Evolutionary conservation across 2,797 vertebrate species (phyloP).

Genomic region (Pipistrellus pygmaeus): DNA sequence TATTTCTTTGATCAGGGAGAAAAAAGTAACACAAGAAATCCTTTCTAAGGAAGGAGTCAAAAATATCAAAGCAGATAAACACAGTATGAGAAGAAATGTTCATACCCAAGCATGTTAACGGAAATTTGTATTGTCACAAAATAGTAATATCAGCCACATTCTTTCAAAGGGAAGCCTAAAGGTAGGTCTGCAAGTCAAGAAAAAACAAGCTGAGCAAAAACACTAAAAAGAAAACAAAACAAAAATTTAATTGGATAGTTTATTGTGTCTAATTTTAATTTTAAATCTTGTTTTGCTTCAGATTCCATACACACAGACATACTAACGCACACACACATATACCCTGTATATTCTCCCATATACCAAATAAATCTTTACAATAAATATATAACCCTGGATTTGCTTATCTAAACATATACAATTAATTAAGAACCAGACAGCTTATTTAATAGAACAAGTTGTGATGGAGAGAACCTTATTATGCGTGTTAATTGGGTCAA

Average conservation of each 20-base stretch:
- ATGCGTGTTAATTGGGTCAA: background rate
- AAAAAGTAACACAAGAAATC: conserved; percentile 74
- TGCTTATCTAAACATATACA: conserved; percentile 13
- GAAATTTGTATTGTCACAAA: conserved; percentile 51
- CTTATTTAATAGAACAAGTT: background rate
- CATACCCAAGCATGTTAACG: background rate
- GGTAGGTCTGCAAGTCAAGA: background rate
- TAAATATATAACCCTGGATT: background rate
- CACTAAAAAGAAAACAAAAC: background rate
- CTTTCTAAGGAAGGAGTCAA: conserved; percentile 45
- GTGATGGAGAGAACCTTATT: background rate
- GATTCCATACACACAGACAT: background rate
- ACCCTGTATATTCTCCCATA: background rate
- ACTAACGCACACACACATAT: background rate
- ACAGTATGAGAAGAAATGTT: background rate
- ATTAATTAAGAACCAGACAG: background rate
- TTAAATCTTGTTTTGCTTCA: background rate
- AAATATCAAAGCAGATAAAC: conserved; percentile 70
- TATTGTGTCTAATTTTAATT: background rate
- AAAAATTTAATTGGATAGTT: background rate
- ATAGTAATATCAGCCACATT: background rate
- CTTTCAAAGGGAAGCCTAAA: conserved; percentile 30
- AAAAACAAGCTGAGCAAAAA: background rate
- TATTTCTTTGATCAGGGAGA: conserved; percentile 77
- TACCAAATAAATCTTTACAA: background rate